Conservation (phyloP, 2,888 invertebrate genomes). For the Venusia cambrica region DNA sequence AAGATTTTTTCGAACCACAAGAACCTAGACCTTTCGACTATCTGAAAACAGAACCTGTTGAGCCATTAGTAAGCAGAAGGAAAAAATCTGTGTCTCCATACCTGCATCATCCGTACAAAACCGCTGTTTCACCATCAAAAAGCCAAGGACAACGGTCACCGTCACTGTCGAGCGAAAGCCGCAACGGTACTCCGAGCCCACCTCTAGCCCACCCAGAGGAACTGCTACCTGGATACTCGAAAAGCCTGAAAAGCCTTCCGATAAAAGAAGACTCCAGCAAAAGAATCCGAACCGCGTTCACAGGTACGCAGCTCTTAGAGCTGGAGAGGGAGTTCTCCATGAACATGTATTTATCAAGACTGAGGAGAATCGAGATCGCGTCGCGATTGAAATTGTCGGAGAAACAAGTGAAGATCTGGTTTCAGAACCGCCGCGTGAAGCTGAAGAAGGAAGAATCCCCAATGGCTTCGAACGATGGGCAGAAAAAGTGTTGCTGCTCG, state of each 20-base stretch:
- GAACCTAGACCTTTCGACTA: constrained; percentile 55
- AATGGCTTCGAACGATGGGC: constrained; percentile 44
- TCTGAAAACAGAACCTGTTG: constrained; percentile 59
- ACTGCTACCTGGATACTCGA: constrained; percentile 65
- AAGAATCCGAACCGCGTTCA: constrained; percentile 95
- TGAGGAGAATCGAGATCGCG: constrained; percentile 96
- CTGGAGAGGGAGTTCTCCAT: constrained; percentile 93
- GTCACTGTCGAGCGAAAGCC: constrained; percentile 68
- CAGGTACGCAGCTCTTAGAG: constrained; percentile 92
- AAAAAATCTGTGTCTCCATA: constrained; percentile 72
- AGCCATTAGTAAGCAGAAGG: constrained; percentile 57
- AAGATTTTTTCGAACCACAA: constrained; percentile 54
- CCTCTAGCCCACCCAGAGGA: constrained; percentile 71
- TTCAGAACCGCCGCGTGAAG: constrained; percentile 96
- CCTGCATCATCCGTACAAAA: constrained; percentile 65
- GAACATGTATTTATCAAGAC: constrained; percentile 94
- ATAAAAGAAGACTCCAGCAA: constrained; percentile 87
- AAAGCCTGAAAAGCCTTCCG: constrained; percentile 68
- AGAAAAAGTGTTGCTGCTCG: constrained; percentile 65
- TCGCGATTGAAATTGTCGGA: constrained; percentile 93
- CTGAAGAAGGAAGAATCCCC: constrained; percentile 93
- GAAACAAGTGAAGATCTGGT: constrained; percentile 98
- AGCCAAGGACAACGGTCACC: constrained; percentile 68
- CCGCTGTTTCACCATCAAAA: constrained; percentile 57
- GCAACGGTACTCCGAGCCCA: constrained; percentile 81